Percentiles rank a stretch among this genome's conserved stretches.
These are phyloP conservation scores for Megaptera novaeangliae DNA, from an alignment of 2,113 vertebrate genomes.

Conservation along the genomic window DNA sequence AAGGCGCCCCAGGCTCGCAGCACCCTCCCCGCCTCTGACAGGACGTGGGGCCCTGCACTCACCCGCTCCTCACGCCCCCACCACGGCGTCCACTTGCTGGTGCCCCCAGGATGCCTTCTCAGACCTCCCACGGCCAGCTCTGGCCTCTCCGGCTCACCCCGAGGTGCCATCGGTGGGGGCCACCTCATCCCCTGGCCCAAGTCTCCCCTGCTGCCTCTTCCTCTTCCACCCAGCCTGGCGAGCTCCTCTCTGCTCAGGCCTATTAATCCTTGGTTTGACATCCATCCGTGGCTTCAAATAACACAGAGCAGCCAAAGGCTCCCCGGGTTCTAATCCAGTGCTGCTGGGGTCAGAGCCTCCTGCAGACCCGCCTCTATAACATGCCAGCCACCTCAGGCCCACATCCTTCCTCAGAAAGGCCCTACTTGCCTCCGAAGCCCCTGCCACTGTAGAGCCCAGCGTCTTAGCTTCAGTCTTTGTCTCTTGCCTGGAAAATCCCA, in stretches of 20 bases:
- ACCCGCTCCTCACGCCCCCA: too few species aligned
- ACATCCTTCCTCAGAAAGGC: neutral
- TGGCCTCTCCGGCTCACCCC: neutral
- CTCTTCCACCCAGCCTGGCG: neutral
- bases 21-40: neutral
- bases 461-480: neutral
- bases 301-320: neutral
- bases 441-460: neutral
- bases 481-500: neutral
- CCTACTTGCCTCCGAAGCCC: neutral
- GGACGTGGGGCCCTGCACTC: fast-evolving
- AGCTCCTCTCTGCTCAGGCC: neutral
- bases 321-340: neutral
- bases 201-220: neutral
- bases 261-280: neutral
- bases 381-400: neutral
- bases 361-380: neutral
- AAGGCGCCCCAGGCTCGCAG: neutral
- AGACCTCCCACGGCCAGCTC: neutral
- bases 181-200: neutral
- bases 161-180: neutral
- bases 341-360: neutral
- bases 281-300: neutral
- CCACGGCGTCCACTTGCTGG: neutral
- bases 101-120: neutral